Conservation (phyloP, 2,797 vertebrate genomes). For the Sitta carolinensis region DNA sequence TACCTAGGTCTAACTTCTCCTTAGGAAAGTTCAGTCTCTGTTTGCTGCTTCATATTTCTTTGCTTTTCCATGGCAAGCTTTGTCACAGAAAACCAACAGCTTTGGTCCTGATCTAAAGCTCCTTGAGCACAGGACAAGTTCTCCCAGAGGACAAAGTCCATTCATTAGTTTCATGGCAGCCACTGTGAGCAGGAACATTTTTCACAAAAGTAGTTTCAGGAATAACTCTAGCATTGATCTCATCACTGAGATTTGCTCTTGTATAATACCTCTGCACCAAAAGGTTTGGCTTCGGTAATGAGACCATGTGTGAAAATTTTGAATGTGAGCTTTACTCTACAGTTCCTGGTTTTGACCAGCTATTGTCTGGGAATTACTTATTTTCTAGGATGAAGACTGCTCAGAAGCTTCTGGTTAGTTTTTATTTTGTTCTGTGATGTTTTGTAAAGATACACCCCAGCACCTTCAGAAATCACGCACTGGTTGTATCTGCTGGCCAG, state of each 20-base stretch:
- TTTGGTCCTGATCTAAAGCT: neutral
- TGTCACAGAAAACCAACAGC: neutral
- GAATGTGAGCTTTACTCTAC: neutral
- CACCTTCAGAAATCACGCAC: neutral
- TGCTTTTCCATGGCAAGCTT: neutral
- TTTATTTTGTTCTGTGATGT: neutral
- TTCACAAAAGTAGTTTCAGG: neutral
- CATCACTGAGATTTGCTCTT: neutral
- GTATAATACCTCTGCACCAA: neutral
- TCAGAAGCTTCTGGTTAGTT: neutral
- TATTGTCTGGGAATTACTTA: neutral
- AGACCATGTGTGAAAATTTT: neutral
- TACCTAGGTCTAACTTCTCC: neutral
- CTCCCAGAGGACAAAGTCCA: neutral
- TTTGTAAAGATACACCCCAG: neutral
- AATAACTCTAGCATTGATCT: neutral
- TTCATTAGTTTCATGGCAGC: neutral
- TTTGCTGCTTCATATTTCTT: neutral
- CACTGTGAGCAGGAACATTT: neutral
- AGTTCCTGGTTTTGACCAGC: neutral
- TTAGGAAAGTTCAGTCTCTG: neutral
- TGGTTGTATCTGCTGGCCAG: neutral
- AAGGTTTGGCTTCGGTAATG: neutral
- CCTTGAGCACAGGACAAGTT: neutral
- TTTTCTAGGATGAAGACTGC: neutral